Evolutionary conservation across 2,797 vertebrate species (phyloP).

Genomic region (Poeciliopsis gracilis): DNA sequence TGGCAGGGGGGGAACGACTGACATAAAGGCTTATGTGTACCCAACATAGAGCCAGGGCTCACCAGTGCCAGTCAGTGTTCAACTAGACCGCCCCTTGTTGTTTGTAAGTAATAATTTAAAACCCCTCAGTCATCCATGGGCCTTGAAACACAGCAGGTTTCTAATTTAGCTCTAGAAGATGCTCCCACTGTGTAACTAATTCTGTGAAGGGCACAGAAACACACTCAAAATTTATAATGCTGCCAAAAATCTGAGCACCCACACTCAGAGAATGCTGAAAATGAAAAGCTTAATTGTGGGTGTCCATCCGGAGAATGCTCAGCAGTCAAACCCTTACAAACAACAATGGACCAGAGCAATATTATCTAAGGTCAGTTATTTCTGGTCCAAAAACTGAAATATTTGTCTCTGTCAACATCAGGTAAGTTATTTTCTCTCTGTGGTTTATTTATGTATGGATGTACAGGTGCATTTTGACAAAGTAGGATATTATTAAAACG

Average conservation of each 20-base stretch:
- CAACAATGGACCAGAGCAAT: constrained; percentile 37
- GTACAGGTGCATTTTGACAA: background rate
- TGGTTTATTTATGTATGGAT: background rate
- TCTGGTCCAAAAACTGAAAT: constrained; percentile 3
- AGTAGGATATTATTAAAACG: background rate
- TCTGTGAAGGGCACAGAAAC: constrained; percentile 67
- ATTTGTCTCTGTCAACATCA: background rate
- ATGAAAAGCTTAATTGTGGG: constrained; percentile 55
- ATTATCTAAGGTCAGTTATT: constrained; percentile 26
- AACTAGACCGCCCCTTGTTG: constrained; percentile 43
- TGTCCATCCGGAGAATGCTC: constrained; percentile 70
- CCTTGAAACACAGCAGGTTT: constrained; percentile 64
- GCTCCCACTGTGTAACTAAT: constrained; percentile 66
- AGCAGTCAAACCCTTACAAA: constrained; percentile 49
- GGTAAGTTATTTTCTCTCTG: background rate
- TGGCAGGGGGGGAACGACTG: background rate
- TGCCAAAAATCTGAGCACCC: constrained; percentile 52
- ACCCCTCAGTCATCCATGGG: constrained; percentile 54
- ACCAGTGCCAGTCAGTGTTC: constrained; percentile 26
- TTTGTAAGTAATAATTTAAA: constrained; percentile 51
- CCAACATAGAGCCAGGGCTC: background rate
- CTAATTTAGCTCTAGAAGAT: constrained; percentile 67
- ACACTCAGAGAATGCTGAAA: constrained; percentile 43
- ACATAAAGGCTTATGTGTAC: background rate
- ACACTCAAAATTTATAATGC: constrained; percentile 46